Base-by-base conservation (phyloP, 2,888 invertebrate genomes). In the Ellobium chinense region DNA sequence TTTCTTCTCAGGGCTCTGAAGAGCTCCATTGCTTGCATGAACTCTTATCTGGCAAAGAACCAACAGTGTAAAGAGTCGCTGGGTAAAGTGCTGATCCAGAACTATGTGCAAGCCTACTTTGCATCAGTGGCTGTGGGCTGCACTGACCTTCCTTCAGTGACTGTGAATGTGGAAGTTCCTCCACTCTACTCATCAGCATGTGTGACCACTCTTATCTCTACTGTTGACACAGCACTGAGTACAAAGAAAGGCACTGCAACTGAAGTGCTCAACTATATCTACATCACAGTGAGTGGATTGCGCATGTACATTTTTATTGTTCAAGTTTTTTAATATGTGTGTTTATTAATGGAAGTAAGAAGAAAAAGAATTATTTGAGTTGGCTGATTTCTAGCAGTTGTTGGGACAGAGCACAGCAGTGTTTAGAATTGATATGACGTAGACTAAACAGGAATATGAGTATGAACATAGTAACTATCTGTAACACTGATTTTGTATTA, bases 1-100 rank as follows among this genome's bases (percentile, higher is more conserved):
- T 37, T 74, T 63, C 31, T 24, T 18, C 31, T 7, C 66, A 76
- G 76, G 27, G 39, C 56, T 24, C 46, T 76, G 2, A 31, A 76
- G 46, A 54, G 21, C 31, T 54, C 76, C 24, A 29, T 56, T 21
- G 14, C 21, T 39, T 76, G 76, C 46, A 56, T 66, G 65, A 65
- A 4, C 21, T 31, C 12, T 27, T 66, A 56, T 24, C 27, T 76
- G 27, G 56, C 14, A 18, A 56, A 5, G 24, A 65, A 76, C 36
- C n/a, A 18, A 24, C 76, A 76, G 34, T 76, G 76, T 54, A 31
- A 39, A n/a, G 9, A 24, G 27, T 46, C 65, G 29, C 21, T 65
- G 18, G 66, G 66, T 14, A 24, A 4, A 27, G 14, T 34, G 24
- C 2, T 76, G n/a, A 21, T 27, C 21, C 65, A 54, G 24, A 18